Percentiles rank a stretch among this genome's conserved stretches.
Evolutionary conservation across 1,140 invertebrate species (phyloP).

Genomic region (Octopus bimaculoides): DNA sequence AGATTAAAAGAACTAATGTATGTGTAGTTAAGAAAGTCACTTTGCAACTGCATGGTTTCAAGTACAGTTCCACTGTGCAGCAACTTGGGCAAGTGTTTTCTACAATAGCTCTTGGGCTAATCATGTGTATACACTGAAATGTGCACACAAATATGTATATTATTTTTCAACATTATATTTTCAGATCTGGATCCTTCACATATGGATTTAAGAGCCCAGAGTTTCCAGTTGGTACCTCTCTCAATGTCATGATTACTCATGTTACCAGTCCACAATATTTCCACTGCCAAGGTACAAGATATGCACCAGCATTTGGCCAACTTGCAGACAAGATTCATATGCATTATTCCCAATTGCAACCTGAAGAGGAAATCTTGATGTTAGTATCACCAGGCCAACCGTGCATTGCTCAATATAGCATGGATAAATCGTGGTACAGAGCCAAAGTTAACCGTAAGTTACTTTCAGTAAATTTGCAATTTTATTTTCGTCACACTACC

Average conservation of each 20-base stretch:
- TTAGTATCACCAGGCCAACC: conserved; percentile 59
- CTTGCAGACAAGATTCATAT: conserved; percentile 56
- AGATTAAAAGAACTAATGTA: background rate
- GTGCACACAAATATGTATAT: background rate
- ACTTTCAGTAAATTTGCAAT: background rate
- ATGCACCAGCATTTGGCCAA: conserved; percentile 52
- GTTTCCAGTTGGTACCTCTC: conserved; percentile 24
- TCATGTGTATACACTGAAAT: background rate
- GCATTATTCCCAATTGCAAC: conserved; percentile 27
- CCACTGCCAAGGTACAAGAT: conserved; percentile 55
- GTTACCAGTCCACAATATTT: conserved; percentile 56
- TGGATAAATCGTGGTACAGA: conserved; percentile 76
- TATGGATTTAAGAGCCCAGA: conserved; percentile 19
- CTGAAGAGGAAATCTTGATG: conserved; percentile 25
- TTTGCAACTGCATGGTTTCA: background rate
- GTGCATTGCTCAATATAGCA: conserved; percentile 72
- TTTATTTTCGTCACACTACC: background rate
- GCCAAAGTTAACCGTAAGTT: conserved; percentile 70
- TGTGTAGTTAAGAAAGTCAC: background rate
- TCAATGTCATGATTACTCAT: conserved; percentile 44
- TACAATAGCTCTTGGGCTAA: background rate
- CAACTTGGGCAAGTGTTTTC: too few species aligned
- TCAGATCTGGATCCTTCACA: conserved; percentile 9
- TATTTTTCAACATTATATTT: background rate
- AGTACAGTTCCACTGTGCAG: background rate